Evolutionary conservation across 1,140 invertebrate species (phyloP).

Genomic region (Sycobia sp.): DNA sequence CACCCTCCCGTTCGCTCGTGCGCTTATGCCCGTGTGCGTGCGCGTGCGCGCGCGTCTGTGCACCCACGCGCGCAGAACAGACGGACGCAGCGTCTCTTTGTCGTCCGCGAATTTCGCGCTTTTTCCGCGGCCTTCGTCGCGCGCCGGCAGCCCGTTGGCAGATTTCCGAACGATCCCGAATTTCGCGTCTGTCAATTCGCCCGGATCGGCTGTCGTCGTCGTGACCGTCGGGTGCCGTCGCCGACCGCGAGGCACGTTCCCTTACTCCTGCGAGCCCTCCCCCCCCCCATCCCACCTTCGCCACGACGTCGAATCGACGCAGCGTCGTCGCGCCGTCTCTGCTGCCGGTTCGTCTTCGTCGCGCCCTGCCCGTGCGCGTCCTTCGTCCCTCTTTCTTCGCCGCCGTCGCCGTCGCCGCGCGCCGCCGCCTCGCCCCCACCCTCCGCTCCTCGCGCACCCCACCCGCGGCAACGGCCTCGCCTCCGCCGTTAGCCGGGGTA

Average conservation of each 20-base stretch:
- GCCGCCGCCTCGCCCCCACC: neutral
- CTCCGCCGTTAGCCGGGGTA: constrained; percentile 10
- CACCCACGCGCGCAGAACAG: no score
- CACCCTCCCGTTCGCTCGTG: no score
- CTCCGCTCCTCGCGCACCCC: neutral
- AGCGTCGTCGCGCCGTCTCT: no score
- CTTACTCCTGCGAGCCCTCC: neutral
- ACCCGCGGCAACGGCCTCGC: neutral
- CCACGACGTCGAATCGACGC: no score
- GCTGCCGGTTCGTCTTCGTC: neutral
- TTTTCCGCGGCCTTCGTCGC: neutral
- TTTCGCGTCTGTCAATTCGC: no score
- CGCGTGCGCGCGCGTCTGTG: neutral
- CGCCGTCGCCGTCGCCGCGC: neutral
- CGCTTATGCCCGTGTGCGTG: neutral
- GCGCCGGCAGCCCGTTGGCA: neutral
- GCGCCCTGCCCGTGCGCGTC: neutral
- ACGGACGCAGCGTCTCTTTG: no score
- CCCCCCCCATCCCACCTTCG: no score
- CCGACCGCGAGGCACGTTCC: no score
- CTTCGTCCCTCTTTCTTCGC: neutral
- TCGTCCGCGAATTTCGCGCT: no score
- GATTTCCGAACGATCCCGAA: no score
- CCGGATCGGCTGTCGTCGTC: no score
- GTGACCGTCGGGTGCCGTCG: neutral